Base-by-base conservation (phyloP, 2,888 invertebrate genomes). In the Stenodema calcarata region DNA sequence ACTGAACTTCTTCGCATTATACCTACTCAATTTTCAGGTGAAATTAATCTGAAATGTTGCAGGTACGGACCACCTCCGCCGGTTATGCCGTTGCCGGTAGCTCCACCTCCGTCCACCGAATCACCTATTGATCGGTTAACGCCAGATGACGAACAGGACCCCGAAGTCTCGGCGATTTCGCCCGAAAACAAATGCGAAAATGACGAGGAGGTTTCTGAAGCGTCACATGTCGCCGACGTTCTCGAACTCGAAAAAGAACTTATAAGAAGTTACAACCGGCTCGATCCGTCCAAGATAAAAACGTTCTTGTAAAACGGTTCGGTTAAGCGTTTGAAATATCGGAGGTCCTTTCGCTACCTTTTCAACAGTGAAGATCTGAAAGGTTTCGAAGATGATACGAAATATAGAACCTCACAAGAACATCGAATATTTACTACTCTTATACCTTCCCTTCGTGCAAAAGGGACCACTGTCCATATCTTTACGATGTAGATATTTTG, bases 41-140 rank as follows among this genome's bases (percentile, higher is more conserved):
- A n/a, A 54, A n/a, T 2, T 54, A 16, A 54, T 54, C 11, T 54
- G 54, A n/a, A 54, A 3, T n/a, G 18, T 73, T 18, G 3, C 35
- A 73, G 73, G 73, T 73, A 73, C 16, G 73, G 73, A 73, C 73
- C 73, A 16, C 73, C 73, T n/a, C 41, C 73, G 2, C 35, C 73
- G 35, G 73, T 73, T 14, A 6, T 73, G 73, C 35, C 70, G 11
- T 27, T 70, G 18, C 70, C 73, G 18, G 41, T 73, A 16, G 35
- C 30, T 0, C 35, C 73, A 73, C 3, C 30, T 28, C n/a, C 73
- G 73, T 18, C 70, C 16, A 12, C 41, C 23, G 50, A 50, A 50
- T n/a, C n/a, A 50, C 35, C 35, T 35, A 16, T 4, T n/a, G 50
- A 50, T 50, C 50, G 6, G 4, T 1, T n/a, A 50, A n/a, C 50